Base-by-base conservation (phyloP, 2,113 vertebrate species). In the Gymnocephalus cernua region DNA sequence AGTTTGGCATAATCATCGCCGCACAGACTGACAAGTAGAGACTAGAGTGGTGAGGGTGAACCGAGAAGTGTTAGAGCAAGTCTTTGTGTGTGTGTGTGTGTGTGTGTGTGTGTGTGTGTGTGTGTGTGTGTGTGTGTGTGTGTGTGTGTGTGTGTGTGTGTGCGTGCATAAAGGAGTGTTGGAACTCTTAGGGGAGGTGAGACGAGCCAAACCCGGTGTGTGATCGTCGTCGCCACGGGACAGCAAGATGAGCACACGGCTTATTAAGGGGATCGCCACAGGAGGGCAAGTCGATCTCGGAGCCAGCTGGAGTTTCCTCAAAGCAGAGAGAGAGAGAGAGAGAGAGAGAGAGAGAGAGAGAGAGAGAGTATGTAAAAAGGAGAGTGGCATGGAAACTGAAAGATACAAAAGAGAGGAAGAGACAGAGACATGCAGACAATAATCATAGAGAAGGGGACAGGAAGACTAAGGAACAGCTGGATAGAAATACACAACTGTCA, bases 291-390 rank as follows among this genome's bases (percentile, higher is more conserved):
- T 80, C 48, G 75, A 89, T 84, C 78, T 74, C 71, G 54, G 76
- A 73, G 84, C 68, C 82, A 87, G 75, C 85, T 89, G 88, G 84
- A 87, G 82, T 57, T 74, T 83, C 75, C 64, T 82, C 71, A 77
- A 50, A 85, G 84, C 54, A n/a, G 73, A 23, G 47, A 13, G 66
- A 35, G 66, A 61, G n/a, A 47, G 68, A 54, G 68, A 16, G 35
- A 58, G 59, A 62, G 41, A 21, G 38, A 58, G 66, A 61, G n/a
- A 47, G 68, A 54, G 68, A 16, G 35, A 58, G 59, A 62, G 41
- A 21, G 38, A 6, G 45, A n/a, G 21, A 13, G 41, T 54, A 16
- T 16, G 19, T 35, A 8, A 35, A 35, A 18, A 11, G 14, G 41
- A 54, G 23, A 35, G 21, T 23, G 32, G 86, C 1, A 7, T 0